Base-by-base conservation (phyloP, 2,888 invertebrate genomes). In the Thera britannica region DNA sequence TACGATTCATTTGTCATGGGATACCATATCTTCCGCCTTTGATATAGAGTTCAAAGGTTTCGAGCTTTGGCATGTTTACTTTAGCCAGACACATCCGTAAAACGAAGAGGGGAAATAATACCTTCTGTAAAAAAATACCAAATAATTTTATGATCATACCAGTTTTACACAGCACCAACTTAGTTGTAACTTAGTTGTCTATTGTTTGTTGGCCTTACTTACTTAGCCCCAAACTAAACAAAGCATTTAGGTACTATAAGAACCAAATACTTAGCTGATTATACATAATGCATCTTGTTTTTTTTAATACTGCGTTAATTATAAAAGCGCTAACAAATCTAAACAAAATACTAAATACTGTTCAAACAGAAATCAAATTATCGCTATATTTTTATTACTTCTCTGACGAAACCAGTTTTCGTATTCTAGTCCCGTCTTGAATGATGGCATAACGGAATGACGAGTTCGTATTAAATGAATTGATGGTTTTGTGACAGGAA, bases 381-480 rank as follows among this genome's bases (percentile, higher is more conserved):
- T n/a, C 4, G 58, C 38, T 41, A 2, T 58, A 8, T 49, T 35
- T 51, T 62, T 54, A 6, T 58, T 49, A 34, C 49, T 34, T 12
- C 65, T 68, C 62, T 51, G 5, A 55, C 4, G 52, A 35, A 52
- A 58, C 48, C 34, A 34, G 36, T 44, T 65, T 68, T 62, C 49
- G 68, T 65, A 71, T 71, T 68, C 65, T 36, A 63, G 58, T 68
- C 62, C 23, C 60, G 65, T 68, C 57, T 44, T 58, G 56, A 60
- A 46, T 62, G 65, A 65, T 62, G 62, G 57, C 49, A 60, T 49
- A 60, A 65, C 57, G 60, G 57, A 59, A 68, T 68, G 62, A 68
- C 60, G 66, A 55, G 58, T 57, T 63, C 46, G 58, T 61, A 71
- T 68, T 63, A 61, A 60, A 68, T 62, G 65, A 68, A 63, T 68